Evolutionary conservation across 1,140 invertebrate species (phyloP).

Genomic region (Papilio xuthus): DNA sequence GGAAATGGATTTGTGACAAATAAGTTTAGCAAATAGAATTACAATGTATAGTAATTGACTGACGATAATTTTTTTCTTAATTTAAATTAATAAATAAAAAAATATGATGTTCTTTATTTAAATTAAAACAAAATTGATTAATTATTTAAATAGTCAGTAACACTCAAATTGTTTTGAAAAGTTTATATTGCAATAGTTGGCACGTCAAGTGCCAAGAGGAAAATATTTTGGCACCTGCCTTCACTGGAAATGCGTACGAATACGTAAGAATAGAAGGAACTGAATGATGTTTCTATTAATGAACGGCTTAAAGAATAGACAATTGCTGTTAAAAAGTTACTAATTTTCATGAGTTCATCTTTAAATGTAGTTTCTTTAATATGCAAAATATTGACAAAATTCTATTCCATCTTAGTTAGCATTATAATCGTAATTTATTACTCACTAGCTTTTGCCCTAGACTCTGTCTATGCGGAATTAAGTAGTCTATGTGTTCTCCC

Average conservation of each 20-base stretch:
- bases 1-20: not conserved
- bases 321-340: not conserved
- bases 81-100: too few relatives aligned
- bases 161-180: not conserved
- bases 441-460: too few relatives aligned
- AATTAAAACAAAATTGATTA: too few relatives aligned
- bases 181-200: not conserved
- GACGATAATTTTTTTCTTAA: not conserved
- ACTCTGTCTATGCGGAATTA: too few relatives aligned
- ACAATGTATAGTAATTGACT: not conserved
- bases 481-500: too few relatives aligned
- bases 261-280: slow-evolving; percentile 39
- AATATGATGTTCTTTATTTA: too few relatives aligned
- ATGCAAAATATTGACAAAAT: too few relatives aligned
- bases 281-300: slow-evolving; percentile 26
- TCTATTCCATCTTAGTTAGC: too few relatives aligned
- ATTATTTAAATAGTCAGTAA: too few relatives aligned
- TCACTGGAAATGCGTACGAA: not conserved
- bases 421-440: too few relatives aligned
- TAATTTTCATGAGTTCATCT: slow-evolving; percentile 14
- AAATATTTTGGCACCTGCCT: slow-evolving; percentile 6
- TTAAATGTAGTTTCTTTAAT: not conserved
- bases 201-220: not conserved
- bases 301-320: not conserved
- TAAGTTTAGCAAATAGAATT: not conserved